A percentile compares a stretch with the other conserved stretches of the same genome.
phyloP scores from a whole-genome alignment of 2,797 vertebrate species.

The Pempheris klunzingeri region DNA sequence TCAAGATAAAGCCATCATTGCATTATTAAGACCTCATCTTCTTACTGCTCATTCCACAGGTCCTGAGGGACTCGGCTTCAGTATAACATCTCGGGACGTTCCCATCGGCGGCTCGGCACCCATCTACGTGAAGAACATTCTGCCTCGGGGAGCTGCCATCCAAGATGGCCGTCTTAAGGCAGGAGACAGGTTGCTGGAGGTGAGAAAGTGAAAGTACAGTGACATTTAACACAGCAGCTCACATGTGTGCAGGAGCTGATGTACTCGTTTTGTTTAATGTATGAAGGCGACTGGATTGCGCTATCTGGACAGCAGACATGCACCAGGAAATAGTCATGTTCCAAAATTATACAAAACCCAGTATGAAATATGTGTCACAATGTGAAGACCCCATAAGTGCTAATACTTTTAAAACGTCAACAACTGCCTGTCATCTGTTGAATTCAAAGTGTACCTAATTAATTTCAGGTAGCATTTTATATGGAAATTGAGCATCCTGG shows the following conservation, averaged over 20 bases:
- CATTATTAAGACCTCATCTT: neutral
- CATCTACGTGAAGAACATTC: slow-evolving; percentile 98
- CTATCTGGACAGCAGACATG: neutral
- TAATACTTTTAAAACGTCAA: neutral
- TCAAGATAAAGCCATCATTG: slow-evolving; percentile 24
- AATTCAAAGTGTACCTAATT: slow-evolving; percentile 15
- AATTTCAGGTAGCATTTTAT: slow-evolving; percentile 21
- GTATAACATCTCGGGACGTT: slow-evolving; percentile 95
- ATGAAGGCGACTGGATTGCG: neutral
- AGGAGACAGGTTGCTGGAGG: slow-evolving; percentile 93
- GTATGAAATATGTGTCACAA: neutral
- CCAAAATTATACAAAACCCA: neutral
- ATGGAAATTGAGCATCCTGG: slow-evolving; percentile 21
- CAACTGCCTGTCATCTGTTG: slow-evolving; percentile 16
- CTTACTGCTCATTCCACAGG: slow-evolving; percentile 78
- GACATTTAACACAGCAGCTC: neutral
- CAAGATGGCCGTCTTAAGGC: slow-evolving; percentile 96
- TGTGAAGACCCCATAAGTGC: neutral
- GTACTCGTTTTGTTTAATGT: too few species aligned
- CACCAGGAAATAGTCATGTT: too few species aligned
- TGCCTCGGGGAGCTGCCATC: slow-evolving; percentile 95
- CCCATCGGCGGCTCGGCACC: slow-evolving; percentile 94
- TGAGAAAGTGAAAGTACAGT: slow-evolving; percentile 61
- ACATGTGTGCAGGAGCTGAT: neutral
- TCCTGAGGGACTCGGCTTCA: slow-evolving; percentile 96